These are phyloP conservation scores for Mactromeris polynyma DNA, from an alignment of 2,888 invertebrate species.

Conservation along the genomic window DNA sequence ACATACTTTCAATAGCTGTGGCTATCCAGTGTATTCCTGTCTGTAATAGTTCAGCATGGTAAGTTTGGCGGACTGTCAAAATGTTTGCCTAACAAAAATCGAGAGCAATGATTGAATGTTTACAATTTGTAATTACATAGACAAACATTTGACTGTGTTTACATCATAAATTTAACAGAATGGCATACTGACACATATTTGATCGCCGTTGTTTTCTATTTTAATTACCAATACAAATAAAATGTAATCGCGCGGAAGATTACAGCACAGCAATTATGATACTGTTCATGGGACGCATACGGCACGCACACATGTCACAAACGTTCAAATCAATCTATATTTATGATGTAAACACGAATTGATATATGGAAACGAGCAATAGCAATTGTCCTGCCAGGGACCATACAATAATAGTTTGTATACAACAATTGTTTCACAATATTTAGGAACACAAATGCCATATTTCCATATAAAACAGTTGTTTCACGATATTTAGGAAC, in stretches of 20 bases:
- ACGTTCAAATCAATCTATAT: too few species aligned
- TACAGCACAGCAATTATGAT: not conserved
- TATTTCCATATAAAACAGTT: too few species aligned
- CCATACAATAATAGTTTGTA: too few species aligned
- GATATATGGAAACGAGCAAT: too few species aligned
- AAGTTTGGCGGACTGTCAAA: not conserved
- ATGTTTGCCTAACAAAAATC: not conserved
- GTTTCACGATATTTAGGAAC: too few species aligned
- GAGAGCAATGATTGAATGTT: not conserved
- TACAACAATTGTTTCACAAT: too few species aligned
- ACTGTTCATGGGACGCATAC: not conserved
- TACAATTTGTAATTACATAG: not conserved
- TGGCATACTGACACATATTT: constrained; percentile 3
- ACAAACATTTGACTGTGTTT: not conserved
- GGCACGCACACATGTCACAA: not conserved
- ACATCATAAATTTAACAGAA: not conserved
- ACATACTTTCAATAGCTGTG: not conserved
- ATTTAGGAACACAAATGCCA: too few species aligned
- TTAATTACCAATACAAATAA: constrained; percentile 12
- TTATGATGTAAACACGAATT: too few species aligned
- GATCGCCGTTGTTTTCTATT: not conserved
- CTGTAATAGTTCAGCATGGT: not conserved
- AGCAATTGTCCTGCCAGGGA: too few species aligned
- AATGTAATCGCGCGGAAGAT: not conserved
- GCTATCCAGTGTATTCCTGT: not conserved